phyloP scores from a whole-genome alignment of 2,113 vertebrate genomes.

The Electrona antarctica region DNA sequence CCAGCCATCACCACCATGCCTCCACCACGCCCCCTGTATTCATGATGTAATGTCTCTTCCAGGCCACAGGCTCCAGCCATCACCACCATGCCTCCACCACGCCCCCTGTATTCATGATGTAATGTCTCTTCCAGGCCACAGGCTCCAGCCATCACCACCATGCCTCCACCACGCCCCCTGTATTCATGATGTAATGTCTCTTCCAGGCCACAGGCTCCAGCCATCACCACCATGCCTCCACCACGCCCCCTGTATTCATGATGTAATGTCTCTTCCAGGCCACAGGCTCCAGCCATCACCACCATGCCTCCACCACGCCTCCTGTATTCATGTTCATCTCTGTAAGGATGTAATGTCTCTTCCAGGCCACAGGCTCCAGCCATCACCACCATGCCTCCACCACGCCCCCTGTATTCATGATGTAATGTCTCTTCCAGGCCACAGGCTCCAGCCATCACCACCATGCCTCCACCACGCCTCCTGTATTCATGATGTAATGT shows the following conservation, averaged over 20 bases:
- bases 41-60: background rate
- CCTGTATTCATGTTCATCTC: slow-evolving; percentile 7
- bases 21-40: slow-evolving; percentile 22
- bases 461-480: slow-evolving; percentile 46
- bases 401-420: too few species aligned
- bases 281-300: slow-evolving; percentile 31
- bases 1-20: slow-evolving; percentile 43
- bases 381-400: too few species aligned
- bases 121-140: slow-evolving; percentile 27
- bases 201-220: slow-evolving; percentile 47
- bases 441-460: slow-evolving; percentile 30
- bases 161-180: slow-evolving; percentile 39
- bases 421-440: slow-evolving; percentile 19
- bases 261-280: slow-evolving; percentile 17
- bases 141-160: slow-evolving; percentile 36
- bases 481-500: background rate
- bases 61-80: slow-evolving; percentile 46
- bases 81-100: slow-evolving; percentile 47
- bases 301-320: slow-evolving; percentile 46
- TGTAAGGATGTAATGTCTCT: background rate
- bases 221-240: slow-evolving; percentile 42
- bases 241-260: slow-evolving; percentile 21
- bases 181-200: background rate
- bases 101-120: slow-evolving; percentile 1
- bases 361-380: slow-evolving; percentile 14